Evolutionary conservation across 2,113 vertebrate genomes (phyloP).

Genomic region (Taurulus bubalis): DNA sequence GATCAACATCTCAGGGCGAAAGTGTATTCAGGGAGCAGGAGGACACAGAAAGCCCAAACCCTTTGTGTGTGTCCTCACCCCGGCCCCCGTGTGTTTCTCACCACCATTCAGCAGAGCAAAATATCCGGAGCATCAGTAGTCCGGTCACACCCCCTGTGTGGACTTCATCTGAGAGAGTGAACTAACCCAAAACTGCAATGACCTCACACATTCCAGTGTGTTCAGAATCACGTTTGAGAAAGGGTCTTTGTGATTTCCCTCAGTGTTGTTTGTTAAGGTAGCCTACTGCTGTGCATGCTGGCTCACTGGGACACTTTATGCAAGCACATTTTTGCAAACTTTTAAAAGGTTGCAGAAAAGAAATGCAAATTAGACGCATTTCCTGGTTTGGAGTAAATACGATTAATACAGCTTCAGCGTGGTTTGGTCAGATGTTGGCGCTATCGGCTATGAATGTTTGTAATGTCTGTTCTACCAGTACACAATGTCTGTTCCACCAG

Average conservation of each 20-base stretch:
- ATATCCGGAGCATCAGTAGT: slow-evolving; percentile 31
- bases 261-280: background rate
- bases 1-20: background rate
- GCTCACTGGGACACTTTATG: background rate
- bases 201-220: background rate
- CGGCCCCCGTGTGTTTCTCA: background rate
- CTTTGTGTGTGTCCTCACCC: background rate
- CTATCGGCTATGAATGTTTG: background rate
- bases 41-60: background rate
- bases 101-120: slow-evolving; percentile 18
- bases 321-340: background rate
- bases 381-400: too few species aligned
- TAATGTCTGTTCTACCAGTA: background rate
- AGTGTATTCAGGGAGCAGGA: background rate
- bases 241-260: background rate
- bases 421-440: background rate
- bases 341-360: too few species aligned
- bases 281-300: background rate
- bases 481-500: background rate
- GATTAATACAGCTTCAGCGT: too few species aligned
- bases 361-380: too few species aligned
- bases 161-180: background rate
- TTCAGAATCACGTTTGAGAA: background rate
- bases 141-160: slow-evolving; percentile 45
- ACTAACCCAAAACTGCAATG: background rate